Evolutionary conservation across 1,140 invertebrate species (phyloP), one percentile per base, ranked within the genome.

Genomic region (Gonatopus flavifemur): DNA sequence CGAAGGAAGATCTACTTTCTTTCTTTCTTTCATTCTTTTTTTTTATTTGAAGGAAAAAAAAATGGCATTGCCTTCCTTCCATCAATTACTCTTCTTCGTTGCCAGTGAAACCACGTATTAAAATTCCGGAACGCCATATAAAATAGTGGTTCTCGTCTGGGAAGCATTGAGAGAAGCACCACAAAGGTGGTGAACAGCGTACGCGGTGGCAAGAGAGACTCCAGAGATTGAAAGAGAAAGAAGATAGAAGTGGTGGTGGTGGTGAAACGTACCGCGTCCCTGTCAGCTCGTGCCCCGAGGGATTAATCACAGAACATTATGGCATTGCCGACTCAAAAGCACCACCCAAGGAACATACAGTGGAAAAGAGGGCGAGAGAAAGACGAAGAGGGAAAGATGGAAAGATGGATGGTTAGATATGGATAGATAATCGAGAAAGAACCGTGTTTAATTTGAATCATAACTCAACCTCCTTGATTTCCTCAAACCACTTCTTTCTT

Each of bases 291-390:
- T 59, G 38, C 59, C 69, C 59, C 56, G 54, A 55, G 63, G 69
- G 71, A 74, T 74, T 74, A 74, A 74, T 74, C 68, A 72, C 65
- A 59, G 58, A 55, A 66, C 64, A 72, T 72, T 74, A 71, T 69
- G 59, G 65, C 59, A 61, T 56, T 52, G 58, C 55, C 54, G 58
- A 42, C 53, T 69, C 67, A 69, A 69, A 73, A 67, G 67, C 64
- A 53, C n/a, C n/a, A n/a, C 48, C 55, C 49, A 53, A 55, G 60
- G 51, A 65, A 54, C 45, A 48, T 57, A 32, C 57, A 39, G 24
- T 32, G 45, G n/a, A n/a, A n/a, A n/a, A 18, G 13, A 33, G 19
- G 15, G 42, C 3, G 31, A 33, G 16, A 35, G 42, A 33, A n/a
- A n/a, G n/a, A n/a, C 47, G 39, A 41, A 48, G 37, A 48, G 51